A percentile compares a stretch with the other conserved stretches of the same genome.
Evolutionary conservation across 2,888 invertebrate genomes (phyloP).

Genomic region (Pyralis farinalis): DNA sequence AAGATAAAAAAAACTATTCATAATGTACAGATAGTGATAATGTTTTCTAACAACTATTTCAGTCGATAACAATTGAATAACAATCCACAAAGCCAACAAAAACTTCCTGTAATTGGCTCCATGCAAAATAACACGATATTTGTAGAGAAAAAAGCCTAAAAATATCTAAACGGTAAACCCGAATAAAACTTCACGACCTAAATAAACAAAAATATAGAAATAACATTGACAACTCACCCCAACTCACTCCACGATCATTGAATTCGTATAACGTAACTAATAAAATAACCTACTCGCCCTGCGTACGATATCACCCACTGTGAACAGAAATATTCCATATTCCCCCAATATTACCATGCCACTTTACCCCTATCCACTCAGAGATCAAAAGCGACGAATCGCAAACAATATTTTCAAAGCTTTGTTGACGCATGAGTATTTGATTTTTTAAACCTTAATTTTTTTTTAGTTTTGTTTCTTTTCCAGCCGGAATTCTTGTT

Average conservation of each 20-base stretch:
- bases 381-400: conserved; percentile 23
- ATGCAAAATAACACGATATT: not conserved
- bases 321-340: conserved; percentile 18
- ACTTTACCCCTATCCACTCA: conserved; percentile 11
- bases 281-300: conserved; percentile 17
- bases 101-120: not conserved
- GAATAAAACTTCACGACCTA: not conserved
- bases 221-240: conserved; percentile 6
- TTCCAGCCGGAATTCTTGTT: not conserved
- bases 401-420: conserved; percentile 24
- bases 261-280: conserved; percentile 18
- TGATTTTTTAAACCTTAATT: conserved; percentile 10
- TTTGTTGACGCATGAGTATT: conserved; percentile 18
- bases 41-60: conserved; percentile 9
- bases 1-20: too few species aligned
- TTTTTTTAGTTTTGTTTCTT: conserved; percentile 1
- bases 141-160: not conserved
- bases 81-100: not conserved
- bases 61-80: not conserved
- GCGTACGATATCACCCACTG: conserved; percentile 13
- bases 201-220: conserved; percentile 9
- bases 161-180: not conserved
- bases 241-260: conserved; percentile 13
- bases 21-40: too few species aligned
- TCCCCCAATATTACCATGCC: conserved; percentile 20